Base-by-base conservation (phyloP, 2,113 vertebrate species). In the Gadus macrocephalus region DNA sequence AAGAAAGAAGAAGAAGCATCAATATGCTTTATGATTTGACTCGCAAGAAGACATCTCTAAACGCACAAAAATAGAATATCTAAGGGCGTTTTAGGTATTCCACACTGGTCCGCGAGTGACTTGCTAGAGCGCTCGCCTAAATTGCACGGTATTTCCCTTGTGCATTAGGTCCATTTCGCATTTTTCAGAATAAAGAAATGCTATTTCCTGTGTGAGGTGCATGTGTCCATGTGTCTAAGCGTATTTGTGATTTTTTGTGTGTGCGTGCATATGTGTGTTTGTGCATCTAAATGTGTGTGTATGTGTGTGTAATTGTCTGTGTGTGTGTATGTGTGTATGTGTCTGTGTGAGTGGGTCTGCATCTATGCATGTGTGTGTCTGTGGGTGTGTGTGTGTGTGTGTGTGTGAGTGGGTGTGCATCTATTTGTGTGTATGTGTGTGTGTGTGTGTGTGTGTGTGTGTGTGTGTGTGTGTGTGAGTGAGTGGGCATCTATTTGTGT, bases 131-230 rank as follows among this genome's bases (percentile, higher is more conserved):
- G 82, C 81, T 82, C 82, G 78, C 83, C 81, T 85, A 84, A 85
- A 89, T 86, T 80, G 85, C 76, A 80, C 80, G 83, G 72, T 84
- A 89, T 88, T 87, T 86, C 86, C 86, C 86, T 74, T 75, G 88
- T 88, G 88, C 81, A 83, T 88, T 84, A 81, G 81, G 70, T 83
- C 78, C 66, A 81, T 83, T 88, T 86, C 79, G 83, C 75, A 81
- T 88, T 86, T 85, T 87, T 74, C 63, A 73, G 74, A 85, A 81
- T 73, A 17, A 5, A 65, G 7, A 5, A 35, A 35, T 49, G 16
- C 38, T 17, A 67, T 66, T 20, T 67, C 9, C 67, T 71, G 76
- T 78, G 71, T 70, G 76, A 63, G 74, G 55, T 58, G 55, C n/a
- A 14, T 58, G 55, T 58, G 55, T 58, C 2, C 12, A 14, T 49